Percentiles rank a stretch among this genome's conserved stretches.
Conservation (phyloP, 2,113 vertebrate species). For the Epinephelus lanceolatus region DNA sequence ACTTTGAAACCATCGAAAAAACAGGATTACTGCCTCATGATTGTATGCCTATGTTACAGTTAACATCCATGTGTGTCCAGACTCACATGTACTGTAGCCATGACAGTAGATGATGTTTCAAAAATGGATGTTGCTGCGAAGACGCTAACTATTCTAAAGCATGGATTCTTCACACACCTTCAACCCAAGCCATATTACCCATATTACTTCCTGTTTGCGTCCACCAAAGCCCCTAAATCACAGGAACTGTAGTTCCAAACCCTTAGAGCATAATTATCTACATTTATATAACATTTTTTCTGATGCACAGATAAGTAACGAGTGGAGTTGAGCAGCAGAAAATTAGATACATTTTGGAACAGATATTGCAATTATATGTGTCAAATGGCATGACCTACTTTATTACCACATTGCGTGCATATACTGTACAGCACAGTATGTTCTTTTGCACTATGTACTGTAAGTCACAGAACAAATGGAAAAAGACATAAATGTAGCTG, state of each 20-base stretch:
- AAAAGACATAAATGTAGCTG: not conserved
- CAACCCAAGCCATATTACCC: too few relatives aligned
- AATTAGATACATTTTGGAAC: not conserved
- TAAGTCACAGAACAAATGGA: not conserved
- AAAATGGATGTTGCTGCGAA: too few relatives aligned
- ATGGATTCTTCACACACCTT: too few relatives aligned
- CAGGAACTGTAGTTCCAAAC: not conserved
- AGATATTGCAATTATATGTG: not conserved
- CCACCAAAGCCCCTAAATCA: not conserved
- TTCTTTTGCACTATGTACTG: not conserved
- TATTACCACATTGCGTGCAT: not conserved
- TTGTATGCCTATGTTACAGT: too few relatives aligned
- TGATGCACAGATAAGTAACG: not conserved
- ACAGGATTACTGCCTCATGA: too few relatives aligned
- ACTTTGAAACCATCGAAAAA: not conserved
- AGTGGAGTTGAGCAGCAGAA: not conserved
- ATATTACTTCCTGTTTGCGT: too few relatives aligned
- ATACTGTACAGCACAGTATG: conserved; percentile 1
- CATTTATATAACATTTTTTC: not conserved
- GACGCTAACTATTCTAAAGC: too few relatives aligned
- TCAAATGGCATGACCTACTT: not conserved
- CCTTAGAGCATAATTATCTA: not conserved
- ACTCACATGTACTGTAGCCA: too few relatives aligned
- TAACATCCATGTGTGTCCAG: too few relatives aligned
- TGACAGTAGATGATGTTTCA: too few relatives aligned